Base-by-base conservation (phyloP, 2,113 vertebrate genomes). In the Cisticola juncidis region DNA sequence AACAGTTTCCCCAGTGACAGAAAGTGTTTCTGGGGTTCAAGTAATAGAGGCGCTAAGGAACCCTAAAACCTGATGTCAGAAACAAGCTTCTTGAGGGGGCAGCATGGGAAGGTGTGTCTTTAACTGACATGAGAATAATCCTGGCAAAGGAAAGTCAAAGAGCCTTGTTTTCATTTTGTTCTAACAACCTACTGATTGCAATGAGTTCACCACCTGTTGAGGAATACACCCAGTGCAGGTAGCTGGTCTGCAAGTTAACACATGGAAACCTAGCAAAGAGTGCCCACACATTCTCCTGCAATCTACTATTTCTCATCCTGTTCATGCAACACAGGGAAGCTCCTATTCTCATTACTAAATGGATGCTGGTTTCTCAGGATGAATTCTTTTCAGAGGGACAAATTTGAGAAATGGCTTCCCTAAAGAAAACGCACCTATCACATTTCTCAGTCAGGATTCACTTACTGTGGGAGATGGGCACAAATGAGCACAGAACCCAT, bases 121-220 rank as follows among this genome's bases (percentile, higher is more conserved):
- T 58, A 81, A 64, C 22, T 72, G 56, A 58, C 8, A 21, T 35
- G 38, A 62, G 15, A 86, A 36, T 31, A 65, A 76, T 38, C 40
- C 38, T 29, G 77, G n/a, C 60, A 74, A 44, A 80, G 24, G 26
- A 74, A 72, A 77, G 16, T 56, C 35, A 38, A 66, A 80, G 50
- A 77, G 35, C 56, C 45, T 51, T 38, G 35, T 31, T 72, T 88
- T 70, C 14, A 31, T 72, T 79, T 64, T 76, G 40, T 53, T 92
- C 64, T 73, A 57, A 61, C 24, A 54, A 53, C 0, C 0, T 15
- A 47, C 3, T 5, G 7, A 21, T 17, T 82, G 58, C 3, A 2
- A 56, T 12, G 12, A 78, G 40, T 48, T 71, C 0, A 0, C n/a
- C 48, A 40, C 21, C 57, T 71, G 2, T 42, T 76, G 48, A 83